phyloP scores from a whole-genome alignment of 2,888 invertebrate genomes.

The Thumatha senex region DNA sequence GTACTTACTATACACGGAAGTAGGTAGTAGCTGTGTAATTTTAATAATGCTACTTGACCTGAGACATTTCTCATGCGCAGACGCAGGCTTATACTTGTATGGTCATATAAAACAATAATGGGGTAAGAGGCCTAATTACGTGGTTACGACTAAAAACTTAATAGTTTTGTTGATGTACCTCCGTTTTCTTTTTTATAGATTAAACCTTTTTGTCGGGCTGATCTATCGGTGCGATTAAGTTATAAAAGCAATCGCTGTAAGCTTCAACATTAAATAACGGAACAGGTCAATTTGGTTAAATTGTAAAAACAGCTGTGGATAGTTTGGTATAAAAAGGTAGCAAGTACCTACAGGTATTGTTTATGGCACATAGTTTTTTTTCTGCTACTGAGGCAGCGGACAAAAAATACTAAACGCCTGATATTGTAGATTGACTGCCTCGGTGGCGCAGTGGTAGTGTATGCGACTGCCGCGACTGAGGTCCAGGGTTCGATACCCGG shows the following conservation, averaged over 20 bases:
- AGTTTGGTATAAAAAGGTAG: constrained; percentile 11
- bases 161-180: constrained; percentile 20
- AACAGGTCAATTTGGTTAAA: constrained; percentile 57
- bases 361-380: not conserved
- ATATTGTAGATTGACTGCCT: too few relatives aligned
- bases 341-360: constrained; percentile 4
- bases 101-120: constrained; percentile 20
- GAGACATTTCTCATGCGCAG: too few relatives aligned
- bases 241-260: constrained; percentile 67
- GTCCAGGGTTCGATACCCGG: too few relatives aligned
- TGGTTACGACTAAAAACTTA: constrained; percentile 26
- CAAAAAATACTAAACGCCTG: too few relatives aligned
- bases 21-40: too few relatives aligned
- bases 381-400: too few relatives aligned
- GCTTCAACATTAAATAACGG: constrained; percentile 61
- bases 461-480: too few relatives aligned
- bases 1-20: too few relatives aligned
- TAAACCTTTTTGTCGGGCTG: constrained; percentile 48
- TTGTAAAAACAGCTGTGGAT: constrained; percentile 13
- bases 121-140: constrained; percentile 25
- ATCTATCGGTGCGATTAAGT: constrained; percentile 68
- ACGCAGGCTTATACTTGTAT: too few relatives aligned
- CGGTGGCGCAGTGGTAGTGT: too few relatives aligned
- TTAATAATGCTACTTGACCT: too few relatives aligned
- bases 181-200: constrained; percentile 36